A percentile compares a stretch with the other conserved stretches of the same genome.
Conservation (phyloP, 1,140 invertebrate species). For the Calephelis nemesis region DNA sequence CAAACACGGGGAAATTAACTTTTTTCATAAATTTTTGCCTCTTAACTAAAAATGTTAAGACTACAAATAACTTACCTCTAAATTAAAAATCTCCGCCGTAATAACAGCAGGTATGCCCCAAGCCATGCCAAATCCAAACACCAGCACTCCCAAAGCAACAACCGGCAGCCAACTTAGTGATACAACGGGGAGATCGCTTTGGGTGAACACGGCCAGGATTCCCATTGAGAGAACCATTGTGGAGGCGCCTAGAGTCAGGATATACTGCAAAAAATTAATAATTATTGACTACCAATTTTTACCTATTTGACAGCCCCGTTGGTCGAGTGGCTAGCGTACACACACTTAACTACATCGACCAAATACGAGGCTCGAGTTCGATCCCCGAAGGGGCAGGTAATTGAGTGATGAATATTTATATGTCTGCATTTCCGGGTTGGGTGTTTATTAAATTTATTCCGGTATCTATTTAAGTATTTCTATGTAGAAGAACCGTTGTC, state of each 20-base stretch:
- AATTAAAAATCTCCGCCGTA: constrained; percentile 55
- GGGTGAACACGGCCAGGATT: constrained; percentile 53
- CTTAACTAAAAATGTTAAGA: too few species aligned
- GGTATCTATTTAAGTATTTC: too few species aligned
- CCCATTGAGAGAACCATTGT: constrained; percentile 58
- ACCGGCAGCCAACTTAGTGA: constrained; percentile 48
- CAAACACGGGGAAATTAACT: too few species aligned
- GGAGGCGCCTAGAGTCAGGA: constrained; percentile 45
- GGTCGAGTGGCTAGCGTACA: too few species aligned
- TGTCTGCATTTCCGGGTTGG: too few species aligned
- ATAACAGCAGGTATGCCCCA: constrained; percentile 55
- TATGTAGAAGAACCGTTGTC: too few species aligned
- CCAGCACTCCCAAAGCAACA: constrained; percentile 37
- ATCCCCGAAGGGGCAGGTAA: too few species aligned
- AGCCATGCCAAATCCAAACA: constrained; percentile 50
- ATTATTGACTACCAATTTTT: neutral
- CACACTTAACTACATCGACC: too few species aligned
- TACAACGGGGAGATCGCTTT: constrained; percentile 49
- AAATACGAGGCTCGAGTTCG: too few species aligned
- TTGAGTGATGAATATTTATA: too few species aligned
- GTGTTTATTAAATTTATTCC: too few species aligned
- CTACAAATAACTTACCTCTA: constrained; percentile 42
- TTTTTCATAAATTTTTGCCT: too few species aligned
- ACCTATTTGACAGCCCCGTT: neutral
- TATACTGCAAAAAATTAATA: constrained; percentile 43